Evolutionary conservation across 2,113 vertebrate species (phyloP).

Genomic region (Neodon shergylaensis): DNA sequence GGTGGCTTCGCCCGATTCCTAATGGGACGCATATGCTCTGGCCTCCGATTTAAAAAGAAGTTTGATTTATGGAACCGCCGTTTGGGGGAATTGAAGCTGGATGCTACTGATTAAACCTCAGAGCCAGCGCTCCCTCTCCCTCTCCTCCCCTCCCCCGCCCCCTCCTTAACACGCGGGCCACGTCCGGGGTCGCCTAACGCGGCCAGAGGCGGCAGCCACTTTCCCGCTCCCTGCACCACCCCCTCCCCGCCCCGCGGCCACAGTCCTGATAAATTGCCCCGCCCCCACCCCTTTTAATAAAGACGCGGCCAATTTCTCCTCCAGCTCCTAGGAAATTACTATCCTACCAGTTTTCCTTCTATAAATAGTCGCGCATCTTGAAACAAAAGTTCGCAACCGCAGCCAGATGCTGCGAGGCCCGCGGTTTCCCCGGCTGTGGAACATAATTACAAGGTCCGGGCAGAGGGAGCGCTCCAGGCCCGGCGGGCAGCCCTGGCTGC

Average conservation of each 20-base stretch:
- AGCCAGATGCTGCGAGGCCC: slow-evolving; percentile 90
- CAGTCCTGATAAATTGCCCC: slow-evolving; percentile 78
- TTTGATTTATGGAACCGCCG: slow-evolving; percentile 79
- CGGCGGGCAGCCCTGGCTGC: slow-evolving; percentile 75
- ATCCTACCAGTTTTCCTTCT: slow-evolving; percentile 88
- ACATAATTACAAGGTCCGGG: slow-evolving; percentile 90
- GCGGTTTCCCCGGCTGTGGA: slow-evolving; percentile 90
- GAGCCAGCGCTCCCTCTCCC: slow-evolving; percentile 54
- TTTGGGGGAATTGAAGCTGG: slow-evolving; percentile 77
- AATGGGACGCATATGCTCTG: slow-evolving; percentile 83
- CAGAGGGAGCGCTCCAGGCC: slow-evolving; percentile 60
- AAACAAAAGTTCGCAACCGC: slow-evolving; percentile 91
- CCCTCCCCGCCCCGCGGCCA: slow-evolving; percentile 52
- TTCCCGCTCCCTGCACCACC: slow-evolving; percentile 26
- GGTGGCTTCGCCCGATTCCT: slow-evolving; percentile 66
- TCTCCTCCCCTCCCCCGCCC: slow-evolving; percentile 58
- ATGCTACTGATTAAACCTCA: slow-evolving; percentile 77
- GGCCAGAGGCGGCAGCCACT: slow-evolving; percentile 67
- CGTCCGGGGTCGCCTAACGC: slow-evolving; percentile 73
- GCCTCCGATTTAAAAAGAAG: slow-evolving; percentile 73
- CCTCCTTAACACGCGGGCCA: slow-evolving; percentile 73
- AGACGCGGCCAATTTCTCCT: slow-evolving; percentile 84
- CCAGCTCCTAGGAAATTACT: slow-evolving; percentile 89
- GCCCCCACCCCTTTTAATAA: slow-evolving; percentile 82
- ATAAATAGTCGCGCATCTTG: slow-evolving; percentile 90